phyloP scores from a whole-genome alignment of 2,888 invertebrate genomes.

The Acanthosoma haemorrhoidale region DNA sequence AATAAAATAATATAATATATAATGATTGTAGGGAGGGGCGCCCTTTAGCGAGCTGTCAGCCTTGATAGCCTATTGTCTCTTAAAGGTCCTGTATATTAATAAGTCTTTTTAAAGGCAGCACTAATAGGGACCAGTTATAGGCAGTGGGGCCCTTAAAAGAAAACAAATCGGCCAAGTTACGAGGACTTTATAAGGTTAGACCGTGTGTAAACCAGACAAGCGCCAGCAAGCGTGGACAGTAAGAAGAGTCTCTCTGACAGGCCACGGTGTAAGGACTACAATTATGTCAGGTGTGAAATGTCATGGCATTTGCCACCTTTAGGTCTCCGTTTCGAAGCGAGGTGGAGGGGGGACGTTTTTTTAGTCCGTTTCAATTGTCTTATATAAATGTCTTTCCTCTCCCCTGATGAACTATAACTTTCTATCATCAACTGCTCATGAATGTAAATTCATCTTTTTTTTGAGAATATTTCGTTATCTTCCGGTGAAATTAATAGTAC shows the following conservation, averaged over 20 bases:
- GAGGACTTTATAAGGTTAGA: too few relatives aligned
- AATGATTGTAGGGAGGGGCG: not conserved
- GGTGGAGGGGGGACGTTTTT: too few relatives aligned
- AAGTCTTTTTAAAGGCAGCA: not conserved
- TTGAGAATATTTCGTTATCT: too few relatives aligned
- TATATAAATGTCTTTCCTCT: slow-evolving; percentile 5
- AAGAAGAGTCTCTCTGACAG: too few relatives aligned
- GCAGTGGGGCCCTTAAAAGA: too few relatives aligned
- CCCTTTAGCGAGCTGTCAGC: not conserved
- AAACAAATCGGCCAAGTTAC: too few relatives aligned
- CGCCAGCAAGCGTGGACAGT: too few relatives aligned
- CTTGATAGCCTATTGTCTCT: not conserved
- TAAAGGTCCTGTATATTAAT: slow-evolving; percentile 10
- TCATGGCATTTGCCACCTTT: slow-evolving; percentile 20
- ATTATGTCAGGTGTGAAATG: slow-evolving; percentile 27
- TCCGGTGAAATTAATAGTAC: too few relatives aligned
- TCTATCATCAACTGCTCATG: too few relatives aligned
- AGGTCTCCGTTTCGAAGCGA: not conserved
- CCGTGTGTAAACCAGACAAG: too few relatives aligned
- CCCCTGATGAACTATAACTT: not conserved
- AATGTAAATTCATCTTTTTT: too few relatives aligned
- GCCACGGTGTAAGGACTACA: not conserved
- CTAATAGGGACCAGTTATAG: too few relatives aligned
- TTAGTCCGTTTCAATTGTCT: slow-evolving; percentile 5
- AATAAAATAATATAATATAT: not conserved